phyloP scores from a whole-genome alignment of 2,888 invertebrate species.

The Parnassius glacialis region DNA sequence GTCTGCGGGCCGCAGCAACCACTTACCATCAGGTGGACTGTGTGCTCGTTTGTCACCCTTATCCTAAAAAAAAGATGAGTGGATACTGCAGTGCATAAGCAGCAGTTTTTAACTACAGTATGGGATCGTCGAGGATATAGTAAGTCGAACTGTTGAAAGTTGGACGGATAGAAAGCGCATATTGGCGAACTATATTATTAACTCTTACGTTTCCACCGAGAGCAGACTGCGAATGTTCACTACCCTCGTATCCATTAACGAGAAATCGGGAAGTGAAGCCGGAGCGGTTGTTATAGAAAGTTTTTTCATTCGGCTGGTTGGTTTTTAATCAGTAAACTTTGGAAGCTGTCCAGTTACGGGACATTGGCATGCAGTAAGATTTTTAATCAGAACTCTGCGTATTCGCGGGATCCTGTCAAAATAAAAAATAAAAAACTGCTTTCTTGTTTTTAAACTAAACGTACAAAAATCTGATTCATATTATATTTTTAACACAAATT shows the following conservation, averaged over 20 bases:
- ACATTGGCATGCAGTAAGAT: slow-evolving; percentile 43
- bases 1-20: no score
- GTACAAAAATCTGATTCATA: background rate
- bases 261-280: slow-evolving; percentile 14
- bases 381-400: slow-evolving; percentile 43
- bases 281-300: slow-evolving; percentile 33
- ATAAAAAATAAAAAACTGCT: background rate
- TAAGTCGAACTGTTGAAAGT: no score
- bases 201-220: slow-evolving; percentile 4
- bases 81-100: no score
- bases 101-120: no score
- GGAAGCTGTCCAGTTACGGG: slow-evolving; percentile 53
- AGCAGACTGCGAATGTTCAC: slow-evolving; percentile 5
- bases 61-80: no score
- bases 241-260: slow-evolving; percentile 6
- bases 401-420: slow-evolving; percentile 28
- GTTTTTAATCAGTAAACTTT: slow-evolving; percentile 63
- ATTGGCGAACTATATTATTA: slow-evolving; percentile 5
- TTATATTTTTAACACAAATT: no score
- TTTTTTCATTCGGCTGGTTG: slow-evolving; percentile 40
- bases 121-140: no score
- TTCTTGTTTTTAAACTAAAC: slow-evolving; percentile 13
- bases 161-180: background rate
- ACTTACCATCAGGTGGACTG: no score
- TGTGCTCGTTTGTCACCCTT: no score